Evolutionary conservation across 1,140 invertebrate species (phyloP), one percentile per base, ranked within the genome.

Genomic region (Drosophila auraria): DNA sequence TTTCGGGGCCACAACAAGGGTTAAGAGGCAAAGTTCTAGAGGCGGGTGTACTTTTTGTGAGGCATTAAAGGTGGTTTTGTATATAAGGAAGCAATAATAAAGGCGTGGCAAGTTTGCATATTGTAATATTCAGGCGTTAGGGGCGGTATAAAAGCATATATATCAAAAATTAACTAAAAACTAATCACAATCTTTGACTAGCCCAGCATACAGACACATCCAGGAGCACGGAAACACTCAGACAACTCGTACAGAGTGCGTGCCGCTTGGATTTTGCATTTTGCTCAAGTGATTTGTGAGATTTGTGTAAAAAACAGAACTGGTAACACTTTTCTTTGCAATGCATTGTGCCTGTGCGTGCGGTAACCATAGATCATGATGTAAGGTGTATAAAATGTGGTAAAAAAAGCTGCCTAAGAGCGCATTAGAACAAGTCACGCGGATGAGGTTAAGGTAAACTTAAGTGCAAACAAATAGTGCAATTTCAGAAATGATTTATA

Each of bases 211-310:
- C 82, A 92, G 80, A 80, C 84, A 91, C 91, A 81, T 91, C 33
- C 80, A 91, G 78, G 23, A 47, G 57, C 84, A 57, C 73, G 57
- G 14, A 3, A 58, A 60, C 78, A 77, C 80, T 91, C 86, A 80
- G 89, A 92, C 91, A 92, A 84, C 66, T 92, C 91, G 91, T 92
- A 92, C 91, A 87, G 87, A 87, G 78, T 76, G 56, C 63, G 87
- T 66, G 78, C 77, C 56, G 9, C 25, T 86, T 91, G 69, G 83
- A 92, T 83, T 63, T 75, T 87, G 91, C 91, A 92, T 92, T 92
- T 92, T 25, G 83, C 89, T 66, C 27, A 40, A 36, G 72, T 49
- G 38, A 23, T 49, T 64, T 56, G 42, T 44, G 40, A 38, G 25
- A 53, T 30, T 38, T 33, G 36, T 27, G 15, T 8, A 33, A 9